Percentiles rank a stretch among this genome's conserved stretches.
phyloP scores from a whole-genome alignment of 2,797 vertebrate genomes.

The Urophycis tenuis region DNA sequence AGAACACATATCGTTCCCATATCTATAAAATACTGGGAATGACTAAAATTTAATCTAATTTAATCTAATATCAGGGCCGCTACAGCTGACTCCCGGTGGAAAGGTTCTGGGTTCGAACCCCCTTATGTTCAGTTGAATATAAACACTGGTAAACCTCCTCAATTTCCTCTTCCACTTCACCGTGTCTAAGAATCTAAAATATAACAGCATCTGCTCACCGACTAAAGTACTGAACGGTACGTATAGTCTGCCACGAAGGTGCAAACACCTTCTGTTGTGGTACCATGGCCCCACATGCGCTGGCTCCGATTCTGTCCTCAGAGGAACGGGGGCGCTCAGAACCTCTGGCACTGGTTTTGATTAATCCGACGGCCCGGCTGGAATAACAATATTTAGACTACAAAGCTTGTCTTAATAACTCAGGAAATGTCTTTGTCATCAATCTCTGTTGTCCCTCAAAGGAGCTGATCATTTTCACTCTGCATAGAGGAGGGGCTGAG shows the following conservation, averaged over 20 bases:
- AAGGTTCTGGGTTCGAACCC: too few species aligned
- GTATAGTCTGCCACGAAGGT: neutral
- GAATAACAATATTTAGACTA: constrained; percentile 64
- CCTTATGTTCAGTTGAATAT: too few species aligned
- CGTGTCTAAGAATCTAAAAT: neutral
- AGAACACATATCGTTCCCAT: too few species aligned
- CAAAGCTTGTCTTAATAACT: constrained; percentile 56
- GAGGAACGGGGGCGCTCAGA: constrained; percentile 26
- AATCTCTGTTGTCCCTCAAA: constrained; percentile 58
- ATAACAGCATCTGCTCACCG: neutral
- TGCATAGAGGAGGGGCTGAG: constrained; percentile 57
- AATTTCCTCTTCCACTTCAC: neutral
- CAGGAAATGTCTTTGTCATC: constrained; percentile 54
- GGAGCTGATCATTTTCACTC: constrained; percentile 51
- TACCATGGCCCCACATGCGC: neutral
- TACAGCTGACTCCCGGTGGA: too few species aligned
- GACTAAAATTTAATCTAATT: too few species aligned
- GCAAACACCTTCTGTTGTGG: neutral
- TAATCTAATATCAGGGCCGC: too few species aligned
- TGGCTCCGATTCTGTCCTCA: neutral
- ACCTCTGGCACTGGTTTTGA: constrained; percentile 45
- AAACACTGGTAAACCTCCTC: too few species aligned
- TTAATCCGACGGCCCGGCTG: constrained; percentile 48
- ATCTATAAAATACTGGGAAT: too few species aligned
- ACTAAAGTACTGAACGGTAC: neutral